A percentile compares a stretch with the other conserved stretches of the same genome.
phyloP scores from a whole-genome alignment of 2,113 vertebrate genomes.

The Atrichornis clamosus region DNA sequence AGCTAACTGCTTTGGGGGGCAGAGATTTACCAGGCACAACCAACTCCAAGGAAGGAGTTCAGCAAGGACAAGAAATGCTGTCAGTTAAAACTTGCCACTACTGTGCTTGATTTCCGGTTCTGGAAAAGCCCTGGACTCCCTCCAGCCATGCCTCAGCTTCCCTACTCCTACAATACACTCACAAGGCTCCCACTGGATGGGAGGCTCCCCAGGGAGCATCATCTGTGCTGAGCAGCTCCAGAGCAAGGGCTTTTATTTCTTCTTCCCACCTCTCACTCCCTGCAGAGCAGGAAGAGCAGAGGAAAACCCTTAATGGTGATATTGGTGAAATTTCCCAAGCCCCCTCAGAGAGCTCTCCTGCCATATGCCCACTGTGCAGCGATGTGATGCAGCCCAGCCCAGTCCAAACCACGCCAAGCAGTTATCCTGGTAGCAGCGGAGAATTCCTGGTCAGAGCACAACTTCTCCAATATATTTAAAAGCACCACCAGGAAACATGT shows the following conservation, averaged over 20 bases:
- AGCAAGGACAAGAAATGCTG: neutral
- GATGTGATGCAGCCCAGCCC: neutral
- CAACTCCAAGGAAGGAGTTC: neutral
- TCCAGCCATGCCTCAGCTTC: neutral
- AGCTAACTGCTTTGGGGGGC: neutral
- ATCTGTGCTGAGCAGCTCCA: neutral
- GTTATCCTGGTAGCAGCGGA: neutral
- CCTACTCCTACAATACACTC: neutral
- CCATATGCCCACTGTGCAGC: fast-evolving
- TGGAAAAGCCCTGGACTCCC: neutral
- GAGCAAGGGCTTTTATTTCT: neutral
- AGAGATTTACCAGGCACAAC: neutral
- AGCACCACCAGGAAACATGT: neutral
- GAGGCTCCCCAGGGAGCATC: neutral
- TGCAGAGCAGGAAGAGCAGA: neutral
- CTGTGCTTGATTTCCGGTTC: neutral
- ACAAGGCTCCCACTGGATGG: neutral
- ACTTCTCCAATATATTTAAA: neutral
- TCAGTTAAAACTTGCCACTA: neutral
- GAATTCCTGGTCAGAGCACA: fast-evolving
- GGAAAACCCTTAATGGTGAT: neutral
- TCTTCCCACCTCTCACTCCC: neutral
- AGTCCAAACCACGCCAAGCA: neutral
- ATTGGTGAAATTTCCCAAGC: neutral
- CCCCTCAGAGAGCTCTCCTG: neutral